Conservation (phyloP, 1,140 invertebrate species). For the Planococcus citri region DNA sequence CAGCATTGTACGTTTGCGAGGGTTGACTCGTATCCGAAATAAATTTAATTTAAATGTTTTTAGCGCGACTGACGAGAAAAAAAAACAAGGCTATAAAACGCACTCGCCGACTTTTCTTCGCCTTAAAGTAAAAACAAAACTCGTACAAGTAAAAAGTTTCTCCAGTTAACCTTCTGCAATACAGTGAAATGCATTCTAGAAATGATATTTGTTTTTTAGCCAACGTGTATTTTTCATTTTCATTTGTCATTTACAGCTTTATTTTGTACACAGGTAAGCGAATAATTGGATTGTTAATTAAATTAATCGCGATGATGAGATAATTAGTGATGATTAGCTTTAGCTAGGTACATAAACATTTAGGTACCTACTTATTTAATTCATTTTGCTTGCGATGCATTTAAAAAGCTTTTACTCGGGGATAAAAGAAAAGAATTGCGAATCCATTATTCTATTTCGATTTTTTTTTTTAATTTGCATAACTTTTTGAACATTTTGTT, state of each 20-base stretch:
- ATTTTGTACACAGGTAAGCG: not conserved
- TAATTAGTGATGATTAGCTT: no score
- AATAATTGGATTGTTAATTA: no score
- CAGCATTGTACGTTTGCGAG: not conserved
- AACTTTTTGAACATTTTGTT: no score
- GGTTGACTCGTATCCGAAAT: not conserved
- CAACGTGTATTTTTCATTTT: not conserved
- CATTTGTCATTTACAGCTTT: not conserved
- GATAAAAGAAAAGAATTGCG: no score
- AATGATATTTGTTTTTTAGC: not conserved
- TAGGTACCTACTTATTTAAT: no score
- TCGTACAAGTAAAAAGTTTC: not conserved
- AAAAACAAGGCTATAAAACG: conserved; percentile 2
- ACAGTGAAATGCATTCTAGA: not conserved
- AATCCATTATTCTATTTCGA: no score
- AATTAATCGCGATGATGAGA: no score
- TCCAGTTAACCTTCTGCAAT: not conserved
- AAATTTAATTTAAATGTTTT: not conserved
- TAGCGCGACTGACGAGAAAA: not conserved
- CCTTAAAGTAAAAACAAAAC: not conserved
- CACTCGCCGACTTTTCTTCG: not conserved
- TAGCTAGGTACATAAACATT: no score
- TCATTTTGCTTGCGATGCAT: no score
- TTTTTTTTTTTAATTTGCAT: no score
- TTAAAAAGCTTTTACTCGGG: no score